phyloP scores from a whole-genome alignment of 1,140 invertebrate species.

The Atta cephalotes region DNA sequence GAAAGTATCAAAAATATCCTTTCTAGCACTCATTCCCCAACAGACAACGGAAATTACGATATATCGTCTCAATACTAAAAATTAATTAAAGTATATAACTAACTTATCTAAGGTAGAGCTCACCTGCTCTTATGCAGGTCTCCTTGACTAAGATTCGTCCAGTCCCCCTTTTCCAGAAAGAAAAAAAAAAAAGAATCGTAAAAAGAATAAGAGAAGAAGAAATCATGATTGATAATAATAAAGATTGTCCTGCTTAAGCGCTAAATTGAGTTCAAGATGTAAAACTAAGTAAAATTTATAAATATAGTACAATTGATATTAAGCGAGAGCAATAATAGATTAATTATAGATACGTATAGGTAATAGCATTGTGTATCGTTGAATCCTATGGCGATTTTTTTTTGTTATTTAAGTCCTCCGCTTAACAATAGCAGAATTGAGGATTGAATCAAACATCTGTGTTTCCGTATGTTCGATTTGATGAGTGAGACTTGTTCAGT shows the following conservation, averaged over 20 bases:
- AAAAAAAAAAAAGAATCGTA: conserved; percentile 63
- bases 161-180: conserved; percentile 74
- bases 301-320: conserved; percentile 84
- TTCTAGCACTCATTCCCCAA: conserved; percentile 84
- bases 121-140: conserved; percentile 70
- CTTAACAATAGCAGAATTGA: conserved; percentile 77
- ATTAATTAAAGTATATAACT: conserved; percentile 79
- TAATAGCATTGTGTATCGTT: conserved; percentile 84
- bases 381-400: conserved; percentile 83
- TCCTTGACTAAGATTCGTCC: conserved; percentile 73
- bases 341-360: conserved; percentile 84
- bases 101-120: conserved; percentile 76
- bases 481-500: conserved; percentile 75
- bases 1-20: conserved; percentile 88
- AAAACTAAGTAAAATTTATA: conserved; percentile 85
- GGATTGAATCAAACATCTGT: conserved; percentile 79
- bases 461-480: conserved; percentile 75
- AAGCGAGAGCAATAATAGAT: conserved; percentile 83
- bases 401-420: conserved; percentile 74
- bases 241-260: conserved; percentile 73
- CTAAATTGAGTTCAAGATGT: conserved; percentile 81
- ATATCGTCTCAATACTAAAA: conserved; percentile 80
- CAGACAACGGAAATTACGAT: conserved; percentile 82
- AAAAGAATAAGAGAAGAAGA: conserved; percentile 49
- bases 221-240: conserved; percentile 69